Conservation (phyloP, 2,113 vertebrate genomes). For the Mesocricetus auratus region DNA sequence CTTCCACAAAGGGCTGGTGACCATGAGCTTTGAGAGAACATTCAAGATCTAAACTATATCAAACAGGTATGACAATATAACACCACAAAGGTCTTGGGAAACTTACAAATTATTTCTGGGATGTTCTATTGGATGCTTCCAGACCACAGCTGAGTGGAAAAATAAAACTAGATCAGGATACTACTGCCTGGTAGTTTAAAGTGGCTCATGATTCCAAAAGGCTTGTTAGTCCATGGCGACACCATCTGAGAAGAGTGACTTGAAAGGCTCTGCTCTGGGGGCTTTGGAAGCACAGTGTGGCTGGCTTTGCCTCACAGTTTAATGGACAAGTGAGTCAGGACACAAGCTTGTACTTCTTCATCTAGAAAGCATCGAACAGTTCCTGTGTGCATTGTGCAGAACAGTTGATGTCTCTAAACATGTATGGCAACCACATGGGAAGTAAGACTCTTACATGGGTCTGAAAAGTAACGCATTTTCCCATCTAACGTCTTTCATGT, state of each 20-base stretch:
- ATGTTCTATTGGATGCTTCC: not conserved
- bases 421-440: accelerated
- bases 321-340: accelerated
- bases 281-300: not conserved
- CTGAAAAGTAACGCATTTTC: not conserved
- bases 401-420: not conserved
- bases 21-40: not conserved
- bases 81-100: not conserved
- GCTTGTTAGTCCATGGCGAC: not conserved
- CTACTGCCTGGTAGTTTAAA: not conserved
- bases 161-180: not conserved
- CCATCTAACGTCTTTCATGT: not conserved
- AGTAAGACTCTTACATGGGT: accelerated
- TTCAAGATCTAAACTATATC: not conserved
- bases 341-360: too few species aligned
- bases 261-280: not conserved
- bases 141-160: not conserved
- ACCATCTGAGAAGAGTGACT: not conserved
- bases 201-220: not conserved
- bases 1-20: not conserved
- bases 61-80: not conserved
- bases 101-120: not conserved
- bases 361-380: not conserved
- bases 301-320: not conserved
- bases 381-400: accelerated